Evolutionary conservation across 2,888 invertebrate species (phyloP).

Genomic region (Papilio protenor): DNA sequence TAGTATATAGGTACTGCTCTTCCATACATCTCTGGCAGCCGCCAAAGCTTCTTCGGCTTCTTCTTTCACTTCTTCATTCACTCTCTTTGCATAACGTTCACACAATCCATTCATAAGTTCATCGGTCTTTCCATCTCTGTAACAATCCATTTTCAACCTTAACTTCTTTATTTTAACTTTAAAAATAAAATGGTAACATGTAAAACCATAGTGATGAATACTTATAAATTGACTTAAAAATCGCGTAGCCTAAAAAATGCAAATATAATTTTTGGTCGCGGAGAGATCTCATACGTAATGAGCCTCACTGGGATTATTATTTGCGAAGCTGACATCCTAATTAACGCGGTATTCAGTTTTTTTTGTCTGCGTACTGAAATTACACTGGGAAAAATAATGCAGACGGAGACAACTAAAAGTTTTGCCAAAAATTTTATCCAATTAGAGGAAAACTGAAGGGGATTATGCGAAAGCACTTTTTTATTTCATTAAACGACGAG

Average conservation of each 20-base stretch:
- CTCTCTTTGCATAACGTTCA: too few species aligned
- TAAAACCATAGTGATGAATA: neutral
- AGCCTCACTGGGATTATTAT: constrained; percentile 76
- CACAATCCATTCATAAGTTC: too few species aligned
- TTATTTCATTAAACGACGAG: constrained; percentile 3
- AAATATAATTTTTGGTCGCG: constrained; percentile 71
- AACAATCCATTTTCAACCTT: too few species aligned
- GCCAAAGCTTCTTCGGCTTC: too few species aligned
- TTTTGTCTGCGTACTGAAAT: constrained; percentile 64
- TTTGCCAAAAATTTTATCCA: constrained; percentile 39
- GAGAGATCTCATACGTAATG: constrained; percentile 76
- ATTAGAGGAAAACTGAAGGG: constrained; percentile 21
- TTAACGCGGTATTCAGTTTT: constrained; percentile 73
- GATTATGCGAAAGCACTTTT: constrained; percentile 1
- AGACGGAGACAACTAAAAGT: constrained; percentile 45
- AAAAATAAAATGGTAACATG: neutral
- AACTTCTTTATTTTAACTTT: too few species aligned
- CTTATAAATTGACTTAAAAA: constrained; percentile 20
- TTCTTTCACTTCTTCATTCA: too few species aligned
- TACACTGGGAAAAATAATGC: constrained; percentile 63
- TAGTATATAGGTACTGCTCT: too few species aligned
- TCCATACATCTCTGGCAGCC: too few species aligned
- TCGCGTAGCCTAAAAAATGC: constrained; percentile 70
- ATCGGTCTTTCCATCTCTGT: too few species aligned
- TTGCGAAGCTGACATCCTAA: constrained; percentile 80